Percentiles rank a stretch among this genome's conserved stretches.
Evolutionary conservation across 1,140 invertebrate species (phyloP).

Genomic region (Holotrichia oblita): DNA sequence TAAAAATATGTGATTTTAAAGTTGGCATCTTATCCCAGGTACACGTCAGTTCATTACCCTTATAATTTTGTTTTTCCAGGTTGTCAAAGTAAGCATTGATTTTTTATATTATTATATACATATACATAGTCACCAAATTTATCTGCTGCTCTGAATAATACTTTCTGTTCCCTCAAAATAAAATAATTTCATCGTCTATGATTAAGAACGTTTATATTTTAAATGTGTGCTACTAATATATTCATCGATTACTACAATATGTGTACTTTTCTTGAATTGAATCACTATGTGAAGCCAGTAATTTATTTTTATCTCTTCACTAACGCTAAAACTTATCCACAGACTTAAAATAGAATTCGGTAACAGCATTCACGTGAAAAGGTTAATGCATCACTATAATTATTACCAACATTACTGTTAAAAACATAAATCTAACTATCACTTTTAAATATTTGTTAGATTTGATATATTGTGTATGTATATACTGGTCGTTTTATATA

Average conservation of each 20-base stretch:
- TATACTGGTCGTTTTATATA: no score
- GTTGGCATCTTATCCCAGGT: background rate
- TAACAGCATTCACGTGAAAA: no score
- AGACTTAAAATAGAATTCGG: no score
- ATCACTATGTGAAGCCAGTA: background rate
- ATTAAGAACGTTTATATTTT: no score
- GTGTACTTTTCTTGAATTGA: no score
- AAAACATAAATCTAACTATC: no score
- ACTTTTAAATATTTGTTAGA: no score
- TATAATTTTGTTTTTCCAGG: background rate
- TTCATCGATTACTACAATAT: no score
- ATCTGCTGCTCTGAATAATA: conserved; percentile 13
- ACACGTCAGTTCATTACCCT: background rate
- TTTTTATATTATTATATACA: conserved; percentile 16
- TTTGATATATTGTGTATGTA: no score
- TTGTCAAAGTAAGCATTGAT: conserved; percentile 24
- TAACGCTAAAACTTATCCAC: background rate
- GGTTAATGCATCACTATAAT: no score
- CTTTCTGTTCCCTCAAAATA: background rate
- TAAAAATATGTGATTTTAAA: conserved; percentile 16
- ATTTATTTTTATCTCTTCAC: background rate
- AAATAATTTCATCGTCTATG: background rate
- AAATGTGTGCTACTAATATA: no score
- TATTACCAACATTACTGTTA: no score
- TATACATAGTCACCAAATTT: background rate